phyloP scores from a whole-genome alignment of 2,888 invertebrate species.

The Limnephilus marmoratus region DNA sequence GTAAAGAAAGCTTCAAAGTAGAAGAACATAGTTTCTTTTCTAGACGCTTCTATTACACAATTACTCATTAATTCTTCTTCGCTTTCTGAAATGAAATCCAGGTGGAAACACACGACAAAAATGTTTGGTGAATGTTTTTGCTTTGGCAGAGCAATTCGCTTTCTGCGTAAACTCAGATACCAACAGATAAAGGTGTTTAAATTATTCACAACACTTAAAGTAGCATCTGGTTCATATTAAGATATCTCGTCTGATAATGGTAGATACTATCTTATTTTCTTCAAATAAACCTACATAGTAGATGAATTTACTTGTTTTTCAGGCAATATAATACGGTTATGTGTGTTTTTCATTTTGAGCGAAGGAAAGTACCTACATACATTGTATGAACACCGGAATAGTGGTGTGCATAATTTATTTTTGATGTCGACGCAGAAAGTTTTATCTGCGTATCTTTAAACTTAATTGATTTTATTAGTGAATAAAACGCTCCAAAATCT shows the following conservation, averaged over 20 bases:
- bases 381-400: background rate
- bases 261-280: background rate
- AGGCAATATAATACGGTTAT: background rate
- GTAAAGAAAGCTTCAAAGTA: background rate
- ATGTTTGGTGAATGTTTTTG: background rate
- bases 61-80: background rate
- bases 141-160: background rate
- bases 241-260: background rate
- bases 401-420: background rate
- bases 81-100: background rate
- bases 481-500: background rate
- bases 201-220: background rate
- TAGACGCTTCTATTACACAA: conserved; percentile 14
- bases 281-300: background rate
- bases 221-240: background rate
- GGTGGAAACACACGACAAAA: conserved; percentile 6
- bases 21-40: conserved; percentile 5
- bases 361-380: background rate
- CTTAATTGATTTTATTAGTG: background rate
- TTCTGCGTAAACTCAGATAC: background rate
- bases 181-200: background rate
- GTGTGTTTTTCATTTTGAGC: background rate
- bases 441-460: background rate
- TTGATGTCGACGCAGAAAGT: background rate
- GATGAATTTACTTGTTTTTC: background rate